Conservation (phyloP, 2,113 vertebrate genomes). For the Bombycilla garrulus region DNA sequence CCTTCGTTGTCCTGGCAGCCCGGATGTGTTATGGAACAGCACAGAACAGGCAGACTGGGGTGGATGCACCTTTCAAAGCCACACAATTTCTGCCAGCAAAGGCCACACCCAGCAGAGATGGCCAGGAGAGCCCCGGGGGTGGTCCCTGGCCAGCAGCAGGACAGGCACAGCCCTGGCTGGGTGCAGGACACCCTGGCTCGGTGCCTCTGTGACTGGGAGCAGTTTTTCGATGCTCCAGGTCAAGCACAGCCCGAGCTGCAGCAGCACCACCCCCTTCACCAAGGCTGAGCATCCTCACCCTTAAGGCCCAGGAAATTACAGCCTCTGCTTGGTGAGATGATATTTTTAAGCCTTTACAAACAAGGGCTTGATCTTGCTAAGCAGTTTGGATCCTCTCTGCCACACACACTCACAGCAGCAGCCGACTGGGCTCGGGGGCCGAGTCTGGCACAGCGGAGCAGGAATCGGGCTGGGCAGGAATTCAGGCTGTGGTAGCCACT, state of each 20-base stretch:
- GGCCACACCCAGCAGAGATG: not conserved
- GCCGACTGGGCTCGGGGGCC: not conserved
- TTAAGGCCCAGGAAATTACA: not conserved
- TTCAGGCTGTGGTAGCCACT: not conserved
- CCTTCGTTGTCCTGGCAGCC: not conserved
- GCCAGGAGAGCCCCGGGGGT: accelerated
- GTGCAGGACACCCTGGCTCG: not conserved
- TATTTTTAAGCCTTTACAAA: conserved; percentile 30
- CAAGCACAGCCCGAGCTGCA: not conserved
- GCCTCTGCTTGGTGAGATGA: not conserved
- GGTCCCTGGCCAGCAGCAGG: not conserved
- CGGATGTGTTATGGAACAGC: accelerated
- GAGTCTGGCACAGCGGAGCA: not conserved
- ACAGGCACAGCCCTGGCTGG: not conserved
- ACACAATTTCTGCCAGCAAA: not conserved
- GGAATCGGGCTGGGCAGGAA: not conserved
- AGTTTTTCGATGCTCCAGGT: not conserved
- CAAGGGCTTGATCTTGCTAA: conserved; percentile 31
- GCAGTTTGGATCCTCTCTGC: not conserved
- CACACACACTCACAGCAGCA: not conserved
- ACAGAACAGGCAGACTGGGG: accelerated
- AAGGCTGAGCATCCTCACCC: not conserved
- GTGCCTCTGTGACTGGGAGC: accelerated
- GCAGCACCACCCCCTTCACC: not conserved
- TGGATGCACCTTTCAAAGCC: accelerated